Evolutionary conservation across 2,113 vertebrate species (phyloP).

Genomic region (Pachycephala philippinensis): DNA sequence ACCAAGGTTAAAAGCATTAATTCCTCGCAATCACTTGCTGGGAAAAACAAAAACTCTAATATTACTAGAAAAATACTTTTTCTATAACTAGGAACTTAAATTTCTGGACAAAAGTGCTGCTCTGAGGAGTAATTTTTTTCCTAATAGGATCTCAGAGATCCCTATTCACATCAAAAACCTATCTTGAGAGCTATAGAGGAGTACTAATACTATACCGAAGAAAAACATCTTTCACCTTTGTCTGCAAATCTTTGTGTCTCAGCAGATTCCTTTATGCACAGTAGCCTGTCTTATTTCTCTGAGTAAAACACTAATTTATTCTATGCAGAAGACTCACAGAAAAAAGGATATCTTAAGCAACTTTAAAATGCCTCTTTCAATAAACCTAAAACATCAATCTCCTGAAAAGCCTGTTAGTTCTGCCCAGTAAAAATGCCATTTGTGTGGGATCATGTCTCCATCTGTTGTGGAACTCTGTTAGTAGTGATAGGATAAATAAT

Average conservation of each 20-base stretch:
- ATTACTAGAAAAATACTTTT: neutral
- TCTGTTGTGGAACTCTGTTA: neutral
- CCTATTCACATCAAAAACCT: neutral
- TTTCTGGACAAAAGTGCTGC: neutral
- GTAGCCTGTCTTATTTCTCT: neutral
- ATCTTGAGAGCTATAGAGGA: neutral
- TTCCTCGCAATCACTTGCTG: neutral
- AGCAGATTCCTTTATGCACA: neutral
- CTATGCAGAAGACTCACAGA: neutral
- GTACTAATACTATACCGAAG: neutral
- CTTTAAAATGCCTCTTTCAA: neutral
- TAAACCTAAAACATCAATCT: neutral
- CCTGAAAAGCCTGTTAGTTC: neutral
- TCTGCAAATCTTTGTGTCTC: neutral
- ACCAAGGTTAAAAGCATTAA: neutral
- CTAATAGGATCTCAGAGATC: neutral
- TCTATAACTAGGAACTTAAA: neutral
- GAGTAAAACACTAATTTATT: neutral
- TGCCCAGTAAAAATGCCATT: neutral
- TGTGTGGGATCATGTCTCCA: neutral
- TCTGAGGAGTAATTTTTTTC: neutral
- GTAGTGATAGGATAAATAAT: constrained; percentile 9
- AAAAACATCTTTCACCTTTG: neutral
- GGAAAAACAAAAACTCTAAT: neutral
- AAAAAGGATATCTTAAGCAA: neutral